Conservation (phyloP, 2,797 vertebrate species). For the Cuniculus paca region DNA sequence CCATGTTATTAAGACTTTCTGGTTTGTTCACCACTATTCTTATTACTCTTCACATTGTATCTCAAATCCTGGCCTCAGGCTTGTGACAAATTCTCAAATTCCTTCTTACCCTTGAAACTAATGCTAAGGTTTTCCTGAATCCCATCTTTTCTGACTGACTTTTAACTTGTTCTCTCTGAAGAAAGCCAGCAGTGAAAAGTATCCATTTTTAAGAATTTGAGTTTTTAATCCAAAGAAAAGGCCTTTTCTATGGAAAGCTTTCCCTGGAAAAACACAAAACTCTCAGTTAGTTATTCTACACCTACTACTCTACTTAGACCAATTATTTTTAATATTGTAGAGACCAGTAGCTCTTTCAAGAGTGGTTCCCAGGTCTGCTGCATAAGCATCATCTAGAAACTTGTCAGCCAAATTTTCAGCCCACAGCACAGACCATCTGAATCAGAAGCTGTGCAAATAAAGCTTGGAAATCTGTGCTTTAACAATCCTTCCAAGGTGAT, state of each 20-base stretch:
- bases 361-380: background rate
- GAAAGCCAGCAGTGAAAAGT: background rate
- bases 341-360: background rate
- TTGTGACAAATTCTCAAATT: background rate
- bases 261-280: background rate
- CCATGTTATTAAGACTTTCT: background rate
- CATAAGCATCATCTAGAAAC: background rate
- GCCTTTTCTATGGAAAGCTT: background rate
- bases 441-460: background rate
- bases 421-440: background rate
- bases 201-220: background rate
- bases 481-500: background rate
- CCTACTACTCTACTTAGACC: background rate
- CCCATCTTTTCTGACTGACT: background rate
- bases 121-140: background rate
- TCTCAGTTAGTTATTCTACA: background rate
- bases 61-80: background rate
- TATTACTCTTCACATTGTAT: background rate
- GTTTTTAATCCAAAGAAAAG: constrained; percentile 1
- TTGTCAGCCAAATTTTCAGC: background rate
- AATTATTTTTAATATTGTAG: background rate
- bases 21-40: background rate
- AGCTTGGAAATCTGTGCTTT: background rate
- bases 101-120: background rate
- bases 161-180: constrained; percentile 24